Conservation (phyloP, 2,797 vertebrate species). For the Characodon lateralis region DNA sequence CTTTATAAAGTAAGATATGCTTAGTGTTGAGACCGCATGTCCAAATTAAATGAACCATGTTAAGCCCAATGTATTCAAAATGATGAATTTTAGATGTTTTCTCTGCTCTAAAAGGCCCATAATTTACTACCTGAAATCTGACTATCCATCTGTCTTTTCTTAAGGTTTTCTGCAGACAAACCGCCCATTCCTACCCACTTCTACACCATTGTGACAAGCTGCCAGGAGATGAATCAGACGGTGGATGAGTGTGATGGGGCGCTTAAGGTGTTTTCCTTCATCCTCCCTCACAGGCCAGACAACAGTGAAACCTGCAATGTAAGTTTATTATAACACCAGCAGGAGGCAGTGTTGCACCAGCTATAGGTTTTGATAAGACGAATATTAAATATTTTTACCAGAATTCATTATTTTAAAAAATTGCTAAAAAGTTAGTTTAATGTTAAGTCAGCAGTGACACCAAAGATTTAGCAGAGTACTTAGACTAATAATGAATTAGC, state of each 20-base stretch:
- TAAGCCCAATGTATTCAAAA: no score
- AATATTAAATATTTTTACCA: background rate
- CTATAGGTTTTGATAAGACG: background rate
- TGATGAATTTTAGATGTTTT: no score
- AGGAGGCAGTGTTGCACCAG: slow-evolving; percentile 9
- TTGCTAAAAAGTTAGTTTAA: background rate
- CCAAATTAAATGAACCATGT: background rate
- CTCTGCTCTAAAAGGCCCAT: background rate
- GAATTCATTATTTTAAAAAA: background rate
- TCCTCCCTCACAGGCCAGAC: slow-evolving; percentile 88
- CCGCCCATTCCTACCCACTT: slow-evolving; percentile 89
- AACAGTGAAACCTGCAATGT: slow-evolving; percentile 92
- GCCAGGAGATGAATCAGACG: slow-evolving; percentile 86
- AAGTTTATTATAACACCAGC: slow-evolving; percentile 67
- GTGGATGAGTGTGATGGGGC: slow-evolving; percentile 88
- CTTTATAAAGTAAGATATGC: background rate
- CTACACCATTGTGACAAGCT: slow-evolving; percentile 90
- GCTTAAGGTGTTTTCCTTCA: slow-evolving; percentile 84
- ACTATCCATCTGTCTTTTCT: background rate
- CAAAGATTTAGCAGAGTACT: background rate
- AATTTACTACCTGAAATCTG: background rate
- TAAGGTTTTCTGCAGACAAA: slow-evolving; percentile 81
- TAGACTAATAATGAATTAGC: background rate
- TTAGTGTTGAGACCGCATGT: background rate
- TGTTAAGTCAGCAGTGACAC: background rate